Conservation (phyloP, 2,113 vertebrate genomes). For the Apaloderma vittatum region DNA sequence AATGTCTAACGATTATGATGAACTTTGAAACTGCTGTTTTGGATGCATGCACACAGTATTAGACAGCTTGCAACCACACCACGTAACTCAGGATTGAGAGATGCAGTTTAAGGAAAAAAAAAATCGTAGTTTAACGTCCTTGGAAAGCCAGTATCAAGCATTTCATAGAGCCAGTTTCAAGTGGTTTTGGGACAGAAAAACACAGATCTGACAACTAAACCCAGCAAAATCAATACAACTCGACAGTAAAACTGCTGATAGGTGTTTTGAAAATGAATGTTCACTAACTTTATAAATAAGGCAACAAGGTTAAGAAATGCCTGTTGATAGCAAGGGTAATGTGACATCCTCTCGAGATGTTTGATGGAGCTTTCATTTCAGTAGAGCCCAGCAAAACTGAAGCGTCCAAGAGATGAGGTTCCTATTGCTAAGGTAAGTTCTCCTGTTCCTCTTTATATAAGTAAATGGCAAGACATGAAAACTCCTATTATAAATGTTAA, state of each 20-base stretch:
- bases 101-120: not conserved
- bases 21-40: not conserved
- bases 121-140: not conserved
- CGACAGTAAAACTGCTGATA: not conserved
- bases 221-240: not conserved
- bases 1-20: not conserved
- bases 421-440: conserved; percentile 30
- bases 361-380: not conserved
- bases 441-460: not conserved
- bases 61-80: not conserved
- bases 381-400: conserved; percentile 2
- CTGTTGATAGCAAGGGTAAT: not conserved
- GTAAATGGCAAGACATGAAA: conserved; percentile 36
- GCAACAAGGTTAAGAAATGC: conserved; percentile 56
- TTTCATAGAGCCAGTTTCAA: not conserved
- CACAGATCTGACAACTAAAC: not conserved
- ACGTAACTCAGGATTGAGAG: not conserved
- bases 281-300: conserved; percentile 52
- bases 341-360: not conserved
- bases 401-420: not conserved
- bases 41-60: not conserved
- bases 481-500: conserved; percentile 16
- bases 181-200: not conserved
- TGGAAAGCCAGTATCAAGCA: not conserved
- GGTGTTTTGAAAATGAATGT: conserved; percentile 20